Evolutionary conservation across 2,797 vertebrate genomes (phyloP), one percentile per base, ranked within the genome.

Genomic region (Rhabdomys pumilio): DNA sequence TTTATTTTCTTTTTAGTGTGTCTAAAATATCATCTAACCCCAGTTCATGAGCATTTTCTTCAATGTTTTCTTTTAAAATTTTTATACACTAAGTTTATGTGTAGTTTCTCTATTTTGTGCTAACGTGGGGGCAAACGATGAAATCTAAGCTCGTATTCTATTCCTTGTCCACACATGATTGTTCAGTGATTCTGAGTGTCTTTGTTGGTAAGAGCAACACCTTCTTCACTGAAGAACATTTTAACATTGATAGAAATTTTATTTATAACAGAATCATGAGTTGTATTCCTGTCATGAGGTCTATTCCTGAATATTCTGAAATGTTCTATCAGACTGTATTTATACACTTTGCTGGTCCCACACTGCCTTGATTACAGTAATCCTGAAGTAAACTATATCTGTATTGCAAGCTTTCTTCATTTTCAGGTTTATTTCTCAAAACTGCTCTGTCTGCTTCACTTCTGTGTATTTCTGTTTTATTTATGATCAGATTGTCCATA

Each of bases 401-500:
- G 11, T 29, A 34, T 26, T 31, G 26, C 20, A 41, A 63, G 34
- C 29, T 76, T 81, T 81, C 50, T 88, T 79, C 44, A 77, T 41
- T 29, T 96, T 88, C 77, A 61, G 10, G 55, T 90, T 95, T 83
- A 29, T 82, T 87, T 69, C 31, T 72, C 26, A 50, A 75, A 55
- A 90, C 34, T 79, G 7, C 88, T 86, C 59, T 44, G 10, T 90
- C n/a, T 44, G 10, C 41, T 80, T 12, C 57, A 44, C 12, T 81
- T 67, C 3, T 47, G 38, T 47, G 47, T 88, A 55, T 90, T 82
- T 72, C 26, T 10, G 11, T 65, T 44, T n/a, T 59, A 61, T 44
- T 75, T 87, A 76, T 44, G 6, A 81, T 63, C 5, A 72, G 11
- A 31, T 63, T 93, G 34, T 47, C 8, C 24, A 57, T 69, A 77